Base-by-base conservation (phyloP, 1,140 invertebrate genomes). In the Drosophila orosa region DNA sequence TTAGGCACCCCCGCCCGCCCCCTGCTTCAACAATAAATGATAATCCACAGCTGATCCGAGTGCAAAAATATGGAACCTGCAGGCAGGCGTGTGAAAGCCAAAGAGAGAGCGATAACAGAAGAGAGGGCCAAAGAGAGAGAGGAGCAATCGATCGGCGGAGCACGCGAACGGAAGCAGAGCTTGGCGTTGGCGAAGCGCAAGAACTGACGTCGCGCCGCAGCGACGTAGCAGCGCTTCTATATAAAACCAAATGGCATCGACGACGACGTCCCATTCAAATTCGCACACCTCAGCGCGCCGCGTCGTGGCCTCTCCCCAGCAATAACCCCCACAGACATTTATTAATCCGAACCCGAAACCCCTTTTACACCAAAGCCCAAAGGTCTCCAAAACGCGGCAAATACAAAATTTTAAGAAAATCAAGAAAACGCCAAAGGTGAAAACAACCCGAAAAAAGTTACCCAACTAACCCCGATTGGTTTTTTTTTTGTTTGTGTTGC, bases 211-310 rank as follows among this genome's bases (percentile, higher is more conserved):
- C 19, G 50, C 31, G 48, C 48, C 48, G 44, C 57, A 45, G 42
- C 42, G 13, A 13, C 27, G 39, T 17, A 19, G 39, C 39, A 19
- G 15, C 29, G 54, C 54, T 40, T 22, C 24, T 48, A 67, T 68
- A 68, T 66, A 68, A 68, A 66, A 68, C 45, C 45, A 54, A 52
- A 66, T 54, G 50, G 50, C 50, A 35, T 35, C 31, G 37, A 22
- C 22, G 60, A 10, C 61, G 65, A 68, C 61, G 47, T 35, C 65
- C 65, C 65, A 68, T 68, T 68, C 60, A 68, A 68, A 68, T 66
- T 68, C 61, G 60, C 44, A 67, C 44, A 65, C 60, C 65, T 68
- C 8, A 68, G 33, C 65, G 65, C 65, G 65, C 47, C 65, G 61
- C 61, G 65, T 68, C 48, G 48, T 52, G 29, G 50, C 50, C 31